Evolutionary conservation across 2,113 vertebrate species (phyloP).

Genomic region (Anarrhichthys ocellatus): DNA sequence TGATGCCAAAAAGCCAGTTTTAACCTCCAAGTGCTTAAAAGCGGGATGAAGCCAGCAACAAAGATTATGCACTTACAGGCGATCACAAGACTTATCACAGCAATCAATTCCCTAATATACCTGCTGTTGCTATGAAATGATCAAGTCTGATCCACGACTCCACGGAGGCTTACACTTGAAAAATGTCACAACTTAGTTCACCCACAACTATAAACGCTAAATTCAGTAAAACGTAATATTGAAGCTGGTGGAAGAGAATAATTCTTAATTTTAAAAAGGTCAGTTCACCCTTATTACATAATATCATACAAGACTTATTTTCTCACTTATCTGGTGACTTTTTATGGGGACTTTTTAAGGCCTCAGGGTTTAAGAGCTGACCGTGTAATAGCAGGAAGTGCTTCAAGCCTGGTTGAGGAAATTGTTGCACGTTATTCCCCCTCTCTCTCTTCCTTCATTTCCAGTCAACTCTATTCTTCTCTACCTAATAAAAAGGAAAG

Average conservation of each 20-base stretch:
- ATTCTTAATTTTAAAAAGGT: conserved; percentile 10
- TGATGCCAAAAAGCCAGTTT: neutral
- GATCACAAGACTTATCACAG: neutral
- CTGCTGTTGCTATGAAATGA: neutral
- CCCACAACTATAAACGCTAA: neutral
- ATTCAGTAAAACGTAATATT: neutral
- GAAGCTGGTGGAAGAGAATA: neutral
- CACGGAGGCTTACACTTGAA: neutral
- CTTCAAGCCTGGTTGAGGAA: neutral
- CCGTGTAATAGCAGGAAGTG: neutral
- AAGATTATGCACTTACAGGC: neutral
- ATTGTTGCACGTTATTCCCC: neutral
- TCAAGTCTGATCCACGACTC: neutral
- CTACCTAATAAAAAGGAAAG: conserved; percentile 1
- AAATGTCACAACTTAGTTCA: conserved; percentile 12
- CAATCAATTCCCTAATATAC: neutral
- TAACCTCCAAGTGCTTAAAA: neutral
- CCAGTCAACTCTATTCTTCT: conserved; percentile 15
- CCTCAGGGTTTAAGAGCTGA: neutral
- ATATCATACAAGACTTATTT: neutral
- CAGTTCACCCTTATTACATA: neutral
- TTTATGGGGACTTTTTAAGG: neutral
- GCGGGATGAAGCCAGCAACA: neutral
- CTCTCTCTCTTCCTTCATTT: neutral
- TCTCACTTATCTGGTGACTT: neutral